Evolutionary conservation across 2,113 vertebrate species (phyloP).

Genomic region (Deroptyus accipitrinus): DNA sequence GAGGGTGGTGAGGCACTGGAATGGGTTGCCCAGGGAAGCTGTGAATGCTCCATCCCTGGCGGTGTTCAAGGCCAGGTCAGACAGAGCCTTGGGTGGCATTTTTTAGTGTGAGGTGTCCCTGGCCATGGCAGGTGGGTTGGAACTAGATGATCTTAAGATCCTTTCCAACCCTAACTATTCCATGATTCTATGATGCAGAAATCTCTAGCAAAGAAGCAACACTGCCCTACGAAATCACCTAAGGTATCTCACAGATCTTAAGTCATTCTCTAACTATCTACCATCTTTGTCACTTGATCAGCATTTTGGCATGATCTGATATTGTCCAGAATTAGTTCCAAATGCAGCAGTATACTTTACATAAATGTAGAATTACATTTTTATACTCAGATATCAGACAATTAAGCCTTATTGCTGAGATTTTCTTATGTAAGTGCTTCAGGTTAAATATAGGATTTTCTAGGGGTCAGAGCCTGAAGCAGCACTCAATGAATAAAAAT

Average conservation of each 20-base stretch:
- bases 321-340: background rate
- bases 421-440: background rate
- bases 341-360: background rate
- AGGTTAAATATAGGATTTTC: background rate
- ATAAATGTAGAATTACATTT: background rate
- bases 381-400: background rate
- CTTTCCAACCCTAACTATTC: no score
- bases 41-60: no score
- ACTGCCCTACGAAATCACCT: background rate
- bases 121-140: no score
- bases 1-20: no score
- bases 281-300: background rate
- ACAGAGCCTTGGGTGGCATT: no score
- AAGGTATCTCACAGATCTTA: background rate
- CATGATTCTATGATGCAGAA: background rate
- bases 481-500: background rate
- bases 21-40: no score
- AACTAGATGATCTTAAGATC: no score
- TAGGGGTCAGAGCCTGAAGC: background rate
- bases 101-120: no score
- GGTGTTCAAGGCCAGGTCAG: no score
- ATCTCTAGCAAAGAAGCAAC: background rate
- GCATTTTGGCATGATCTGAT: background rate
- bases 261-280: background rate
- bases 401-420: background rate